Conservation (phyloP, 1,140 invertebrate species). For the Gryllus bimaculatus region DNA sequence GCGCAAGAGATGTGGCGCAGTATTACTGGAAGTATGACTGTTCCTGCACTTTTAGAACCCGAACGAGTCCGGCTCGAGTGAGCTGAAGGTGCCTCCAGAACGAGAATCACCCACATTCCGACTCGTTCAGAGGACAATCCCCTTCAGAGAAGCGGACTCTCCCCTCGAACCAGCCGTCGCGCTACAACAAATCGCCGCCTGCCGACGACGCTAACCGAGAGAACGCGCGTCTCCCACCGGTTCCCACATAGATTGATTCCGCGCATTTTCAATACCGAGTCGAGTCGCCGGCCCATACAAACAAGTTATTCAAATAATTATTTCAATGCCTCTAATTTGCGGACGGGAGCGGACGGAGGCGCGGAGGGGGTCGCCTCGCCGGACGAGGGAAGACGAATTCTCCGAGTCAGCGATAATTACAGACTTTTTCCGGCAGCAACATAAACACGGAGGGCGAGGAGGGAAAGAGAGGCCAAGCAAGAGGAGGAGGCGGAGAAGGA, state of each 20-base stretch:
- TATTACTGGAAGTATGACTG: too few relatives aligned
- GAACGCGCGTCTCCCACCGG: background rate
- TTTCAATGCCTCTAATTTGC: background rate
- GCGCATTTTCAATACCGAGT: background rate
- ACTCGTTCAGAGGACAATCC: too few relatives aligned
- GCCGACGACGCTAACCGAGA: too few relatives aligned
- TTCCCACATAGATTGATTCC: background rate
- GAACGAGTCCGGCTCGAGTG: too few relatives aligned
- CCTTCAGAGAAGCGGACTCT: too few relatives aligned
- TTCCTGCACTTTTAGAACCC: too few relatives aligned
- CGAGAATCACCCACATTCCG: too few relatives aligned
- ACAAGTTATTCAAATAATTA: constrained; percentile 6
- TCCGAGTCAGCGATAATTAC: background rate
- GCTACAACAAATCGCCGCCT: background rate
- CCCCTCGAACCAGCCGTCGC: background rate
- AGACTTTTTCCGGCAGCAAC: background rate
- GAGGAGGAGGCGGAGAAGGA: background rate
- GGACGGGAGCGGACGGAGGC: background rate
- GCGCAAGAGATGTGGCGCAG: too few relatives aligned
- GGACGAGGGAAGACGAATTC: background rate
- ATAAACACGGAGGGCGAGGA: background rate
- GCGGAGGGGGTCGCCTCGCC: too few relatives aligned
- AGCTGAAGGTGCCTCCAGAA: too few relatives aligned
- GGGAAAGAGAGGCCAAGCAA: background rate
- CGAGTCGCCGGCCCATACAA: background rate